Evolutionary conservation across 2,113 vertebrate genomes (phyloP), one percentile per base, ranked within the genome.

Genomic region (Takifugu bimaculatus): DNA sequence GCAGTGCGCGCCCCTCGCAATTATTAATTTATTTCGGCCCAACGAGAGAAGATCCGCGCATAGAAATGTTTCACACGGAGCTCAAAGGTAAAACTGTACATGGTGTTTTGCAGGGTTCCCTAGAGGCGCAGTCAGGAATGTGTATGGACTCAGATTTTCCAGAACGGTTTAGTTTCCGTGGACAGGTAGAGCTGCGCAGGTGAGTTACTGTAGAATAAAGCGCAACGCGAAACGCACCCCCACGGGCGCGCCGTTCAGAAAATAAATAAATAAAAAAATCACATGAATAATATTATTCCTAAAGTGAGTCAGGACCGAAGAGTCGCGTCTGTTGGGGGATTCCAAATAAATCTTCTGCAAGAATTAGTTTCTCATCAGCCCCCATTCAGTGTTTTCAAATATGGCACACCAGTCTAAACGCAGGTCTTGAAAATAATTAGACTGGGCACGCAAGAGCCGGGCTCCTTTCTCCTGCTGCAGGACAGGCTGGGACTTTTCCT

Each of bases 381-480:
- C 20, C 48, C n/a, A 50, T 25, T 50, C 48, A 50, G 6, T 49
- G 52, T 56, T 75, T 71, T 62, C 13, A 53, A 60, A 54, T 29
- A 45, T 56, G 59, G 32, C 47, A 27, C 54, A 70, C 43, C 42
- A 53, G 47, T 75, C 51, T 54, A 55, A 79, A 75, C 44, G 44
- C 55, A 44, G 50, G 60, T 63, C 42, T 72, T 77, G 77, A 82
- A 73, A 76, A 63, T 82, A 82, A 85, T 77, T 70, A 69, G 48
- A 42, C 63, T 52, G 77, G 75, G 81, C 82, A 78, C 60, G 67
- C 76, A 68, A 3, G 44, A 64, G 55, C 63, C 79, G 28, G 70
- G 50, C 63, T 68, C 57, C 35, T 82, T 77, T 53, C 79, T 65
- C 51, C 80, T 68, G 50, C 50, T 47, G 51, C 68, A 25, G 67